phyloP scores from a whole-genome alignment of 2,113 vertebrate genomes.

The Ia io region DNA sequence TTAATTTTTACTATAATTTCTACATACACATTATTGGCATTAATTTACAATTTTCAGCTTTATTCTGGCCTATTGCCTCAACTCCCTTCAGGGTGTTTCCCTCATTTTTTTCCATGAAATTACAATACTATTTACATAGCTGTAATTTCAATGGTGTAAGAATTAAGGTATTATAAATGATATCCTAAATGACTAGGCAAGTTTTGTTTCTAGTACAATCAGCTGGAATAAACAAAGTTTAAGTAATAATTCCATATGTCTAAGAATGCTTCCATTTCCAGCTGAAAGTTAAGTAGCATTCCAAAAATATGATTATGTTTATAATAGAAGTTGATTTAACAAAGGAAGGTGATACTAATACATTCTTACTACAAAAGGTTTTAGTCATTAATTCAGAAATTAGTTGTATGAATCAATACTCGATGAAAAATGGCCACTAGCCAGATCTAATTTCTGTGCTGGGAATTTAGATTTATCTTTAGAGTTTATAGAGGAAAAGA shows the following conservation, averaged over 20 bases:
- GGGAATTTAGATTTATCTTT: background rate
- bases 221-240: background rate
- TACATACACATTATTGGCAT: background rate
- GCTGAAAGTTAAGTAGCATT: conserved; percentile 1
- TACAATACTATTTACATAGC: background rate
- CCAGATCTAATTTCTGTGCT: background rate
- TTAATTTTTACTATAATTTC: background rate
- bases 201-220: background rate
- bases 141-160: conserved; percentile 1
- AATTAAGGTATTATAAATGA: conserved; percentile 17
- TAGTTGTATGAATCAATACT: background rate
- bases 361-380: background rate
- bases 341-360: conserved; percentile 6
- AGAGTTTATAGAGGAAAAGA: background rate
- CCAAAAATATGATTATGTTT: conserved; percentile 26
- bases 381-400: background rate
- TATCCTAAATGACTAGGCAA: background rate
- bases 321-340: background rate
- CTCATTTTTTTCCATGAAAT: conserved; percentile 26
- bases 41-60: conserved; percentile 17
- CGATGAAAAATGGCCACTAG: background rate
- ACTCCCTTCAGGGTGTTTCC: background rate
- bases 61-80: background rate
- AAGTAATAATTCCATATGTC: background rate
- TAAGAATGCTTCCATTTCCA: background rate